Percentiles rank a stretch among this genome's conserved stretches.
These are phyloP conservation scores for Ptilonorhynchus violaceus DNA, from an alignment of 2,113 vertebrate species.

Conservation along the genomic window DNA sequence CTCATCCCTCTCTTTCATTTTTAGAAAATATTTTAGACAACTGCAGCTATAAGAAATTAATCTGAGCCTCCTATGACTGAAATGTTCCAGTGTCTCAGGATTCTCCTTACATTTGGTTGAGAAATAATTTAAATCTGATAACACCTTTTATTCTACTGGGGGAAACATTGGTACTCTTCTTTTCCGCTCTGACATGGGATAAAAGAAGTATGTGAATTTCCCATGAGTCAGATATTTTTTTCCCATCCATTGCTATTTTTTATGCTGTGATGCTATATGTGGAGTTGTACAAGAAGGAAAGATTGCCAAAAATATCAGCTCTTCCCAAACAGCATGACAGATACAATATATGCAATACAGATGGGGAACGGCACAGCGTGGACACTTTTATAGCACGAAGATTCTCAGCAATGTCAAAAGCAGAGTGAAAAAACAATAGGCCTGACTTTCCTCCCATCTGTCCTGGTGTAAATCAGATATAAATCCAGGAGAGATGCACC, in stretches of 20 bases:
- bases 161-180: background rate
- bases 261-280: constrained; percentile 3
- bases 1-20: background rate
- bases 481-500: background rate
- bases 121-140: background rate
- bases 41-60: background rate
- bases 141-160: background rate
- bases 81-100: background rate
- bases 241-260: constrained; percentile 3
- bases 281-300: background rate
- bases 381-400: constrained; percentile 50
- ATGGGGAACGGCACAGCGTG: background rate
- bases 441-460: background rate
- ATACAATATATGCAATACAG: constrained; percentile 46
- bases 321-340: constrained; percentile 38
- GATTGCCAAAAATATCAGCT: constrained; percentile 50
- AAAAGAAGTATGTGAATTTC: constrained; percentile 11
- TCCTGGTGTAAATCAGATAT: constrained; percentile 17
- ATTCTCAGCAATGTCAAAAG: constrained; percentile 43
- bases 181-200: background rate
- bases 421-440: constrained; percentile 16
- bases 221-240: background rate
- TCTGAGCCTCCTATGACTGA: background rate
- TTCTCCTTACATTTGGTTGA: background rate
- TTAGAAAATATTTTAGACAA: background rate